Conservation (phyloP, 2,888 invertebrate genomes). For the Volucella bombylans region DNA sequence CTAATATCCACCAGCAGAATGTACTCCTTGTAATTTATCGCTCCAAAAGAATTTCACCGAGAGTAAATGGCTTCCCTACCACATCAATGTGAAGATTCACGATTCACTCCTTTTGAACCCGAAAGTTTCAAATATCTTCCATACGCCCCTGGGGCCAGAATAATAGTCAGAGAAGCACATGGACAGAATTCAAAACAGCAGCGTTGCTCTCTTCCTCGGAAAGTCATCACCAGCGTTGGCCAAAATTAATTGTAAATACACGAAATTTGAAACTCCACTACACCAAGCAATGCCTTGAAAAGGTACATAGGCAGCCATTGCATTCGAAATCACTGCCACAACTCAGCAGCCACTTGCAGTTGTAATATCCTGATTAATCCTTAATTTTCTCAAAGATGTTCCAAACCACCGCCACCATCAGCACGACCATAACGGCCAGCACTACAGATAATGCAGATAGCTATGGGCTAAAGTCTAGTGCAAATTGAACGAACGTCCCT, state of each 20-base stretch:
- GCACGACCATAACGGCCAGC: no score
- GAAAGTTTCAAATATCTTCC: conserved; percentile 27
- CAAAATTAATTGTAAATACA: conserved; percentile 64
- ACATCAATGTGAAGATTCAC: conserved; percentile 34
- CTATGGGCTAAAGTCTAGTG: not conserved
- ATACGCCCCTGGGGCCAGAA: not conserved
- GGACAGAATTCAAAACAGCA: conserved; percentile 23
- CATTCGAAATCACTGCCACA: conserved; percentile 4
- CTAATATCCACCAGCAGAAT: conserved; percentile 32
- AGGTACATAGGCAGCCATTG: conserved; percentile 18
- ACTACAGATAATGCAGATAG: not conserved
- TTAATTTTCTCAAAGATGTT: conserved; percentile 69
- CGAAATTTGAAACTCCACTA: conserved; percentile 21
- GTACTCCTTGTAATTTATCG: conserved; percentile 49
- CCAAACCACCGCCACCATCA: conserved; percentile 9
- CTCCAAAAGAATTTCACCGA: conserved; percentile 36
- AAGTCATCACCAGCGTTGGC: conserved; percentile 19
- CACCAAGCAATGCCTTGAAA: conserved; percentile 10
- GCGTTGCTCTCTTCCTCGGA: not conserved
- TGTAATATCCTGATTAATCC: conserved; percentile 73
- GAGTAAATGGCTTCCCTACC: conserved; percentile 23
- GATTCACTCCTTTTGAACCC: conserved; percentile 27
- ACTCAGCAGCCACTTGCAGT: conserved; percentile 31
- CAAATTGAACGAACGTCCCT: conserved; percentile 24
- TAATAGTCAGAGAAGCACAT: not conserved